Evolutionary conservation across 2,888 invertebrate genomes (phyloP).

Genomic region (Cordilura impudica): DNA sequence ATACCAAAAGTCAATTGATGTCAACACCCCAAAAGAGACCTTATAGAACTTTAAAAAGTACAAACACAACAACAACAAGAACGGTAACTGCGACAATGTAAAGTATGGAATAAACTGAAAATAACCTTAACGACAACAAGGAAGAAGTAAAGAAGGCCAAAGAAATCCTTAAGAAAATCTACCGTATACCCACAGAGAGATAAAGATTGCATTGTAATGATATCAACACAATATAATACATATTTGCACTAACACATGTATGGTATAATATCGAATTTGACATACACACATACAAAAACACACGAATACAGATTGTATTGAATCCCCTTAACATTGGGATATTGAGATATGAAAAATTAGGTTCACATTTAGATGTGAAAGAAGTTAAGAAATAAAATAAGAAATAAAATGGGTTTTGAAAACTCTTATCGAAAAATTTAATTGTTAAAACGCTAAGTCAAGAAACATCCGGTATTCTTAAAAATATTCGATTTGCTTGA

Average conservation of each 20-base stretch:
- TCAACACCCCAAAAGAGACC: conserved; percentile 57
- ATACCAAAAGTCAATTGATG: conserved; percentile 56
- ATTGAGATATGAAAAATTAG: no score
- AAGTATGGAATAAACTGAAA: conserved; percentile 14
- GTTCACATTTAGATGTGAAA: no score
- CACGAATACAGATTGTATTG: not conserved
- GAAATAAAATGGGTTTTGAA: no score
- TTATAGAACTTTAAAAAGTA: conserved; percentile 25
- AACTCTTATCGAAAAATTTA: no score
- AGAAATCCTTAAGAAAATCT: conserved; percentile 29
- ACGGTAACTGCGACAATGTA: not conserved
- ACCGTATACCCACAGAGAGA: conserved; percentile 30
- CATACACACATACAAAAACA: conserved; percentile 7
- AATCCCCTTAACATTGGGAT: not conserved
- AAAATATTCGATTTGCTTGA: no score
- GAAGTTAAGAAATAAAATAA: no score
- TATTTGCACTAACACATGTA: not conserved
- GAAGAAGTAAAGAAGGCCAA: conserved; percentile 9
- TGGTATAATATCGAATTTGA: not conserved
- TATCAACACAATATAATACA: conserved; percentile 31
- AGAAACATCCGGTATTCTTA: no score
- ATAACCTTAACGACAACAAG: not conserved
- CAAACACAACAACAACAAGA: conserved; percentile 6
- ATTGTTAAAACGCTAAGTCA: no score
- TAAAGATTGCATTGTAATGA: conserved; percentile 52